Conservation (phyloP, 1,140 invertebrate genomes). For the Mercenaria mercenaria region DNA sequence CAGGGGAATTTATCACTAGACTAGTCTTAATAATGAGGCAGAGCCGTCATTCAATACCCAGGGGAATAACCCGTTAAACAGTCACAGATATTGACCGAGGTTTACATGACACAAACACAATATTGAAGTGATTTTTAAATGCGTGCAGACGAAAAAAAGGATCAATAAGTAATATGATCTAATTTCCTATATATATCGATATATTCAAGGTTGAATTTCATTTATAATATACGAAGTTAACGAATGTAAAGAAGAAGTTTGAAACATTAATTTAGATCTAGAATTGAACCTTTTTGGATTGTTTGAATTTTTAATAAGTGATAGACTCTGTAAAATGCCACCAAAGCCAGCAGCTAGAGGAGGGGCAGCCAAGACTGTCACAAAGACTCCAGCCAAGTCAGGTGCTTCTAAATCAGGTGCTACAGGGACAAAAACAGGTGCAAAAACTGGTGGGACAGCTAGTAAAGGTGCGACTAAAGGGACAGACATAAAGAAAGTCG, state of each 20-base stretch:
- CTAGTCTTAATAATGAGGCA: too few species aligned
- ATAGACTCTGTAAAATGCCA: conserved; percentile 1
- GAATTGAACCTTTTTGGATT: too few species aligned
- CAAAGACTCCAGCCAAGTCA: background rate
- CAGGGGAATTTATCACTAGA: too few species aligned
- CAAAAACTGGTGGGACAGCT: background rate
- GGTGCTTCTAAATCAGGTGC: background rate
- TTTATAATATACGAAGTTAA: too few species aligned
- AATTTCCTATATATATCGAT: background rate
- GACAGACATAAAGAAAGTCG: background rate
- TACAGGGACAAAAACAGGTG: background rate
- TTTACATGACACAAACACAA: background rate
- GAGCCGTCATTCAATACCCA: too few species aligned
- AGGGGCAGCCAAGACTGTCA: background rate
- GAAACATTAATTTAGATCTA: too few species aligned
- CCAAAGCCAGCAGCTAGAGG: conserved; percentile 16
- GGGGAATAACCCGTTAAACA: background rate
- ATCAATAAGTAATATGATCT: background rate
- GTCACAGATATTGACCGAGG: background rate
- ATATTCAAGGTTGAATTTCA: background rate
- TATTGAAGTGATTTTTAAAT: background rate
- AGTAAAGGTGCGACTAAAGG: conserved; percentile 4
- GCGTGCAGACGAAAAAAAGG: background rate
- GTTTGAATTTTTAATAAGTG: too few species aligned
- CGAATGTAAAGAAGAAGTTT: too few species aligned